A percentile compares a stretch with the other conserved stretches of the same genome.
phyloP scores from a whole-genome alignment of 1,140 invertebrate species.

The Drosophila triauraria region DNA sequence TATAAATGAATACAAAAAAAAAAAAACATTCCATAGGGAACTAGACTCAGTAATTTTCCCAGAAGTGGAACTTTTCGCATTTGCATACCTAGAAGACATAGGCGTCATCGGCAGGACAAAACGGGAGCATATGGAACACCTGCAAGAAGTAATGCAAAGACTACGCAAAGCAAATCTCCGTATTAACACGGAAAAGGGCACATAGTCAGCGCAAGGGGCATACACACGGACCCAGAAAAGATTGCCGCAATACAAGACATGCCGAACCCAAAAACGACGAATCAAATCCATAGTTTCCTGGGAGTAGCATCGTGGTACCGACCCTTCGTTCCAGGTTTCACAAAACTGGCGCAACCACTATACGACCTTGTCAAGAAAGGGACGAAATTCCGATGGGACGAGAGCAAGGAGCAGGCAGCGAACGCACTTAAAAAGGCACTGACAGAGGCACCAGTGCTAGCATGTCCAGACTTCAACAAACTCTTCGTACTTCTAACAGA shows the following conservation, averaged over 20 bases:
- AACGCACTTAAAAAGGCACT: neutral
- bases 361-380: neutral
- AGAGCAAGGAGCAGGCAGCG: neutral
- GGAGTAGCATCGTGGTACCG: neutral
- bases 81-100: constrained; percentile 1
- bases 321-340: neutral
- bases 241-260: neutral
- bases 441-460: neutral
- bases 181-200: too few relatives aligned
- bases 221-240: too few relatives aligned
- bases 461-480: neutral
- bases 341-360: neutral
- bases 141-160: too few relatives aligned
- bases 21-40: neutral
- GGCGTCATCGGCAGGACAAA: neutral
- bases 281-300: neutral
- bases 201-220: too few relatives aligned
- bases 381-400: neutral
- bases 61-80: neutral
- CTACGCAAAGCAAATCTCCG: too few relatives aligned
- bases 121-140: too few relatives aligned
- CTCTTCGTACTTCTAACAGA: too few relatives aligned
- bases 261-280: neutral
- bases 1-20: too few relatives aligned
- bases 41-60: neutral